phyloP scores from a whole-genome alignment of 2,888 invertebrate genomes.

The Andricus curvator region DNA sequence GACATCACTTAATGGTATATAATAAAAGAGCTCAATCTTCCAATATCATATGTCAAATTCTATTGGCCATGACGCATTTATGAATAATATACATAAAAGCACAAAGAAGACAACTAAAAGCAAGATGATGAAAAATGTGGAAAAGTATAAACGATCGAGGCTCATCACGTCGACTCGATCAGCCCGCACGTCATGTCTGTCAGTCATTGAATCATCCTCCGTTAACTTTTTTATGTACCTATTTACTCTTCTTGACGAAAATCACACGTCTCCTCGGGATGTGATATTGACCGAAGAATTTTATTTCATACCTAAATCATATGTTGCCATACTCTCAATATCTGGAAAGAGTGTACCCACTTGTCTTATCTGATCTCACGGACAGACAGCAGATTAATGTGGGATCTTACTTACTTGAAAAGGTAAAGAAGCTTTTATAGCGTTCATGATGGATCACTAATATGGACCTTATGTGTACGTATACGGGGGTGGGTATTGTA shows the following conservation, averaged over 20 bases:
- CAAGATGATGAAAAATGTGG: constrained; percentile 19
- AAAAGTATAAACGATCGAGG: constrained; percentile 29
- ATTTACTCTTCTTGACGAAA: constrained; percentile 21
- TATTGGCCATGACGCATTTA: background rate
- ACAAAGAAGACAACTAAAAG: constrained; percentile 25
- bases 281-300: constrained; percentile 23
- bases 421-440: constrained; percentile 55
- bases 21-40: constrained; percentile 3
- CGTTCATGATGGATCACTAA: constrained; percentile 66
- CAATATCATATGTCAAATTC: background rate
- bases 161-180: constrained; percentile 18
- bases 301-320: constrained; percentile 27
- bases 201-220: constrained; percentile 31
- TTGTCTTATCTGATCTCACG: constrained; percentile 62
- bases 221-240: constrained; percentile 10
- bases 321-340: constrained; percentile 36
- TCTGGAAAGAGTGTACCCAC: constrained; percentile 48
- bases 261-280: constrained; percentile 20
- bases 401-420: constrained; percentile 59
- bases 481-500: constrained; percentile 46
- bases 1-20: background rate
- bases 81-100: constrained; percentile 2
- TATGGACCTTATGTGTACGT: constrained; percentile 55
- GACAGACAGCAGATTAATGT: constrained; percentile 65
- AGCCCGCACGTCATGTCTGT: constrained; percentile 33